Evolutionary conservation across 2,888 invertebrate species (phyloP).

Genomic region (Choristoneura rosaceana): DNA sequence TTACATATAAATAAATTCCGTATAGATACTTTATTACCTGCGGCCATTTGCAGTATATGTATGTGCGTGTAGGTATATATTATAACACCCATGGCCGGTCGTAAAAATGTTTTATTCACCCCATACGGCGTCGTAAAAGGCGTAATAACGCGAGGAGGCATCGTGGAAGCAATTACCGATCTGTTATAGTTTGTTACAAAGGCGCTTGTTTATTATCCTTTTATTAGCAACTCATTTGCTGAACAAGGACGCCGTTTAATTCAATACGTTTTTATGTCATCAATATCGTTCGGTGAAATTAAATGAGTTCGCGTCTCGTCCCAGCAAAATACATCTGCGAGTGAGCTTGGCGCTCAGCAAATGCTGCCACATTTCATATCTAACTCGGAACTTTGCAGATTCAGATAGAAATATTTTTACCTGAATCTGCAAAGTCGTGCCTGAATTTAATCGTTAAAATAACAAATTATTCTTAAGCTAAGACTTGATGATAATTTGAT

Average conservation of each 20-base stretch:
- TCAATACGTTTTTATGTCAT: constrained; percentile 69
- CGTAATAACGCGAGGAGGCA: constrained; percentile 85
- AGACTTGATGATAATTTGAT: neutral
- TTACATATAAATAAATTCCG: constrained; percentile 26
- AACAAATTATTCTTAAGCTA: neutral
- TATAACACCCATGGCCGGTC: constrained; percentile 83
- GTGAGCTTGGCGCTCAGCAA: neutral
- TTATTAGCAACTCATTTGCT: constrained; percentile 84
- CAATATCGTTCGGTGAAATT: constrained; percentile 33
- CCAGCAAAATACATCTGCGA: neutral
- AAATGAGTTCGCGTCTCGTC: constrained; percentile 45
- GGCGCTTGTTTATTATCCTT: constrained; percentile 84
- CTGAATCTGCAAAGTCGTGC: too few relatives aligned
- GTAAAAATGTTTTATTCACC: constrained; percentile 86
- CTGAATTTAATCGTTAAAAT: too few relatives aligned
- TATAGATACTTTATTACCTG: constrained; percentile 53
- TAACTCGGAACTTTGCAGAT: too few relatives aligned
- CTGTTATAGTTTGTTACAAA: constrained; percentile 86
- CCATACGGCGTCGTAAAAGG: constrained; percentile 85
- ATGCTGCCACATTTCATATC: neutral
- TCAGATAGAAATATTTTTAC: too few relatives aligned
- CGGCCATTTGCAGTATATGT: constrained; percentile 50
- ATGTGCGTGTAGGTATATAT: constrained; percentile 64
- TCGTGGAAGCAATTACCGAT: constrained; percentile 85
- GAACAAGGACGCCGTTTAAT: constrained; percentile 81